Evolutionary conservation across 2,888 invertebrate species (phyloP).

Genomic region (Torymus texanus): DNA sequence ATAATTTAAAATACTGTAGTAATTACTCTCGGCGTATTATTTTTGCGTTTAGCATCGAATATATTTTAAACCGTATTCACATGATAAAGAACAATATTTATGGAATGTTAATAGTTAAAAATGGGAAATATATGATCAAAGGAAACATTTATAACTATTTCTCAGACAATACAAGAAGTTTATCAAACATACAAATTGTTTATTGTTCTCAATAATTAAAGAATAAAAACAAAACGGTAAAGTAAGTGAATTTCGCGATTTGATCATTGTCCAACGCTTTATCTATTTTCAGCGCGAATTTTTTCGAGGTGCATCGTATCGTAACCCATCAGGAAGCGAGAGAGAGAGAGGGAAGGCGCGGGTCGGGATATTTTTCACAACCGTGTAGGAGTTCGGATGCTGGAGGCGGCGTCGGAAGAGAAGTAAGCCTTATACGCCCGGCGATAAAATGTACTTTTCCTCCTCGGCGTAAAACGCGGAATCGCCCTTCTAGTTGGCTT

Average conservation of each 20-base stretch:
- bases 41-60: no score
- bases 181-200: no score
- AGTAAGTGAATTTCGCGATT: slow-evolving; percentile 23
- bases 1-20: no score
- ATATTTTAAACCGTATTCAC: no score
- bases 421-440: slow-evolving; percentile 54
- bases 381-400: neutral
- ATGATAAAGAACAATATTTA: no score
- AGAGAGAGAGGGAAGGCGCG: neutral
- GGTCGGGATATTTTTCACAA: slow-evolving; percentile 29
- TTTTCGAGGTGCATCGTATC: neutral
- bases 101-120: no score
- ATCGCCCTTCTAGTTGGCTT: slow-evolving; percentile 46
- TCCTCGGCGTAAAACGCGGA: slow-evolving; percentile 58
- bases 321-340: no score
- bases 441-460: slow-evolving; percentile 60
- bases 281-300: slow-evolving; percentile 41
- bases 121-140: no score
- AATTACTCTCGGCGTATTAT: no score
- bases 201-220: neutral
- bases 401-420: neutral
- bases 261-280: slow-evolving; percentile 38
- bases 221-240: slow-evolving; percentile 21
- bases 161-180: no score
- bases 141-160: no score